Base-by-base conservation (phyloP, 2,113 vertebrate genomes). In the Ifrita kowaldi region DNA sequence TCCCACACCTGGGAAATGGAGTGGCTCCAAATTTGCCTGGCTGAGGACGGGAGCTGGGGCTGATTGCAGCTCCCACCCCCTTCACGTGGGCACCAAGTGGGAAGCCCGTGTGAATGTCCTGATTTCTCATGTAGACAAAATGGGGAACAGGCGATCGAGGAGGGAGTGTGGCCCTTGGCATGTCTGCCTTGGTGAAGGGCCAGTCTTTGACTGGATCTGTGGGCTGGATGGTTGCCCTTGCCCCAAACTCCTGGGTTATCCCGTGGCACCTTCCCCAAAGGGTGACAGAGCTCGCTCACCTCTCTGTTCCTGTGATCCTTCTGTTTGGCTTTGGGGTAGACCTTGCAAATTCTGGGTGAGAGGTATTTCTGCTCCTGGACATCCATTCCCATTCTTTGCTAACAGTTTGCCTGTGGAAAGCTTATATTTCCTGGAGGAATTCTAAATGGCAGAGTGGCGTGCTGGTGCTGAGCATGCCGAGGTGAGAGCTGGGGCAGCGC, bases 401-500 rank as follows among this genome's bases (percentile, higher is more conserved):
- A 46, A 37, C 42, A 69, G 27, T 73, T 65, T 96, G 11, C 53
- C 63, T 42, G 55, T 6, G n/a, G n/a, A 84, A 86, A 86, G 44
- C 65, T 91, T 22, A 14, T 6, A 7, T 56, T 93, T 81, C 55
- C 76, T 15, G 42, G 28, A 75, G 69, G 59, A 92, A 73, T 67
- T 60, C 18, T 56, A 63, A 79, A 79, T 0, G 3, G 10, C 77
- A 47, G 39, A 0, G 0, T 53, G 64, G 30, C 0, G 1, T 44
- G 57, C 13, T 0, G 0, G n/a, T 49, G 59, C 35, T 80, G 3
- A 23, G 32, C 0, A 0, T 41, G 46, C 35, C 0, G 1, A 70
- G 53, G 56, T 16, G 82, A 84, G 35, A 56, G 23, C 75, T 68
- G 79, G 46, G 63, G 24, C 35, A 79, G 12, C 9, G 0, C 14